Conservation (phyloP, 2,113 vertebrate genomes). For the Corvus moneduloides region DNA sequence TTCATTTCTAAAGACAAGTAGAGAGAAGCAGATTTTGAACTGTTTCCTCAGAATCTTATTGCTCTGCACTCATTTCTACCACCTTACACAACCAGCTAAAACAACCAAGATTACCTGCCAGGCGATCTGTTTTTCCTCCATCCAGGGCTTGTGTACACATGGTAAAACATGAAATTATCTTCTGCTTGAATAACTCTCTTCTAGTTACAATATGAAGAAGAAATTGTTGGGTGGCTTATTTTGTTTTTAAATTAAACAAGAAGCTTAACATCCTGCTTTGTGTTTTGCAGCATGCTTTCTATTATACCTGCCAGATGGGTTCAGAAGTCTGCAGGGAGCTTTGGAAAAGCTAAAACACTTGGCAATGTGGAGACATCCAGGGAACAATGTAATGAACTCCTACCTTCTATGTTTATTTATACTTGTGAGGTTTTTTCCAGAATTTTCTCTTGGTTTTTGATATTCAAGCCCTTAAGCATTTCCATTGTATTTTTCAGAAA, state of each 20-base stretch:
- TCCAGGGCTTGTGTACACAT: background rate
- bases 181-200: background rate
- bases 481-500: background rate
- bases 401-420: background rate
- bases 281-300: background rate
- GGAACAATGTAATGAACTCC: background rate
- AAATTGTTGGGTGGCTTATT: background rate
- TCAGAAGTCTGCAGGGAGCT: background rate
- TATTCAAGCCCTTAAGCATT: background rate
- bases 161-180: background rate
- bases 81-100: background rate
- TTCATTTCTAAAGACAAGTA: background rate
- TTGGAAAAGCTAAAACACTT: background rate
- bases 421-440: background rate
- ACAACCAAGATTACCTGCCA: background rate
- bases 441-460: background rate
- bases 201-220: background rate
- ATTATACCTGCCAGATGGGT: background rate
- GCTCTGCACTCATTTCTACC: background rate
- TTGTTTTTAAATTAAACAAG: background rate
- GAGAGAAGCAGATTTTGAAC: background rate
- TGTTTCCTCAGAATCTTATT: background rate
- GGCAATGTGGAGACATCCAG: background rate
- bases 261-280: background rate
- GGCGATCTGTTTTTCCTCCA: accelerated